Evolutionary conservation across 2,888 invertebrate genomes (phyloP), one percentile per base, ranked within the genome.

Genomic region (Eupithecia subfuscata): DNA sequence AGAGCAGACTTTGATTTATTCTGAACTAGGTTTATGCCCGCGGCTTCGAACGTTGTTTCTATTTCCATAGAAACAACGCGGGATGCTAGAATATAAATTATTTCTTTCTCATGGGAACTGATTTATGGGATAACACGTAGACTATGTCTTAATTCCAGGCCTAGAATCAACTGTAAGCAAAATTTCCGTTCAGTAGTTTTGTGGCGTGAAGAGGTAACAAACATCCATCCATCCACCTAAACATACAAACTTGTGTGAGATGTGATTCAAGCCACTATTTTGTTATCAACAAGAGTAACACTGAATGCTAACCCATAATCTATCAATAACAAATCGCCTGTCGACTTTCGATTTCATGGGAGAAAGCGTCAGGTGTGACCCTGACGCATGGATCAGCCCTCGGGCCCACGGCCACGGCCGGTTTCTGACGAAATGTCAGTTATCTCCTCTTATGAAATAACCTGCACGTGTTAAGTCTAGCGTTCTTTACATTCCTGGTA

Each of bases 331-430:
- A 68, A 67, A n/a, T 56, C 63, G 73, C 68, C 69, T 63, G 22
- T 69, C 69, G 22, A 69, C 76, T 76, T 76, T 76, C 76, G 71
- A 65, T 76, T 76, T 76, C 74, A 56, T 64, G 64, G 65, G 74
- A 71, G 76, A 76, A 76, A 76, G 76, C 73, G 67, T 22, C 69
- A 65, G 56, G 71, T 73, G 68, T 68, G 69, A 69, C 69, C 71
- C 70, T 43, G 72, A 45, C 56, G 18, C 73, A 60, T 73, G 64
- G 5, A 65, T 64, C 73, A 67, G 75, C 73, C 75, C 73, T 70
- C 25, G 16, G 65, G 69, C 72, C 22, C 48, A 18, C 30, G 25
- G 30, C n/a, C 2, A 0, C 1, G 25, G 69, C 75, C 75, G 75
- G 75, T 75, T 71, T 69, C 40, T 43, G 69, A 72, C 40, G 7